These are phyloP conservation scores for Tetragonula carbonaria DNA, from an alignment of 2,888 invertebrate species.

Conservation along the genomic window DNA sequence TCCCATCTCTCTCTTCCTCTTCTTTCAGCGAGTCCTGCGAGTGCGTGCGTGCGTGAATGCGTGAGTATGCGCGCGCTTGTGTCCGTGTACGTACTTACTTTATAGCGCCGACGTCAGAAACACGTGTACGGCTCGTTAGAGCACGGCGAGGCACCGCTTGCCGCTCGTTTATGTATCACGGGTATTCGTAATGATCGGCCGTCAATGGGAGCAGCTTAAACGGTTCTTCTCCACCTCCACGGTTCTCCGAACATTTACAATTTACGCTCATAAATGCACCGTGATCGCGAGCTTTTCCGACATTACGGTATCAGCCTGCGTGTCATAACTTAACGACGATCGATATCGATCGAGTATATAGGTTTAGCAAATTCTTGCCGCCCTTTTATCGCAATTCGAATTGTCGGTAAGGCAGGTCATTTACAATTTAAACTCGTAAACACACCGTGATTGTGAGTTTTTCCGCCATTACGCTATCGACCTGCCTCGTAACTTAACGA, in stretches of 20 bases:
- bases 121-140: constrained; percentile 77
- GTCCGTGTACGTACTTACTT: constrained; percentile 61
- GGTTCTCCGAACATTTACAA: constrained; percentile 28
- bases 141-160: constrained; percentile 49
- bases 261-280: constrained; percentile 11
- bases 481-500: too few relatives aligned
- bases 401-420: background rate
- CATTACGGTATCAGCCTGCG: background rate
- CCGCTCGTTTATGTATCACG: constrained; percentile 54
- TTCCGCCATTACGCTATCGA: background rate
- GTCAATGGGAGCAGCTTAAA: constrained; percentile 22
- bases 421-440: background rate
- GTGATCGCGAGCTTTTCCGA: background rate
- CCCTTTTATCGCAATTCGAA: too few relatives aligned
- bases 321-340: background rate
- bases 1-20: constrained; percentile 14
- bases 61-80: constrained; percentile 36
- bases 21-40: background rate
- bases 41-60: background rate
- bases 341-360: background rate
- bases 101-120: constrained; percentile 75
- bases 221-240: constrained; percentile 4
- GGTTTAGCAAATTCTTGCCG: too few relatives aligned
- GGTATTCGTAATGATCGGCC: constrained; percentile 60
- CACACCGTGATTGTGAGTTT: background rate